Base-by-base conservation (phyloP, 2,797 vertebrate genomes). In the Bufotes viridis region DNA sequence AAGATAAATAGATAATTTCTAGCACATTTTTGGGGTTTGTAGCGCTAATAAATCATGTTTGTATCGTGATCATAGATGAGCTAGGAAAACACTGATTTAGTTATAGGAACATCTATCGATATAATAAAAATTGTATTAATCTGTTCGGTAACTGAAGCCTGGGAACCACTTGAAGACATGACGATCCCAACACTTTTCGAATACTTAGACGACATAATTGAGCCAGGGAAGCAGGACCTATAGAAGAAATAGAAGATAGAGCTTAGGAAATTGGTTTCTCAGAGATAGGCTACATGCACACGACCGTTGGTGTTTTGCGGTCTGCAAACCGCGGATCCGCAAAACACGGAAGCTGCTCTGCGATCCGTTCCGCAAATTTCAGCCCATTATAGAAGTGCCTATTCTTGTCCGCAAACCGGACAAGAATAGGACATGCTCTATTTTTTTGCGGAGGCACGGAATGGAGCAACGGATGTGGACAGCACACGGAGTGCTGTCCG, bases 131-230 rank as follows among this genome's bases (percentile, higher is more conserved):
- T 90, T 94, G 94, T 90, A 96, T 91, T 75, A 99, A 92, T 0
- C 92, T 95, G 75, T 93, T 94, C 1, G 98, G 98, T 81, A 99
- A 95, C 60, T 91, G 88, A 13, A 99, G 96, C 75, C 90, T 93
- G 78, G 91, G 94, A 63, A 96, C 89, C 65, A 90, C 86, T 84
- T 94, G 93, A 0, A 96, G 94, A 87, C 96, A 96, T 0, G 90
- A 93, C 9, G 94, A 92, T 42, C 98, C 97, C 86, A 99, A 92
- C 13, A 90, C 93, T 69, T 95, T 95, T 22, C 97, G 95, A 90
- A 99, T 93, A 88, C 93, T 93, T 84, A 97, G 88, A 3, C 97
- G 95, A 85, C 97, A 97, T 81, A 98, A 92, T 91, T 98, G 96
- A 84, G 95, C 93, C 80, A 98, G 95, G 79, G 94, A 91, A 89